phyloP scores from a whole-genome alignment of 2,113 vertebrate species.

The Triplophysa tibetana region DNA sequence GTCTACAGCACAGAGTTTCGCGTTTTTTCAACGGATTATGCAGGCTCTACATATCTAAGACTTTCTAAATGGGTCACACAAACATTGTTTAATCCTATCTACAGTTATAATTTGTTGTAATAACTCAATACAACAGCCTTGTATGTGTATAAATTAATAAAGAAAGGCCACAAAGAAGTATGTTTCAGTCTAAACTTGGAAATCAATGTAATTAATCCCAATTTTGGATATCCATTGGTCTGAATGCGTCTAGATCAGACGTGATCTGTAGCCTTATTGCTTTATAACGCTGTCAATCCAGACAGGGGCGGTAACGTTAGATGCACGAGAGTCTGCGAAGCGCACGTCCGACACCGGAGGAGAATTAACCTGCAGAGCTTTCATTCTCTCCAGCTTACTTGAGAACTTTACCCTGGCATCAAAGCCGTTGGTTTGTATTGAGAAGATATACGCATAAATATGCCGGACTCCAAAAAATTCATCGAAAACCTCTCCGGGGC shows the following conservation, averaged over 20 bases:
- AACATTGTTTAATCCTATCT: too few species aligned
- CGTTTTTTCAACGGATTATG: not conserved
- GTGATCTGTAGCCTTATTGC: constrained; percentile 38
- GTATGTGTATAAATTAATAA: not conserved
- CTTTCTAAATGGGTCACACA: too few species aligned
- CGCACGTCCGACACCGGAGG: constrained; percentile 14
- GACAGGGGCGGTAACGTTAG: not conserved
- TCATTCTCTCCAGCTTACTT: constrained; percentile 4
- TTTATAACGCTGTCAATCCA: constrained; percentile 25
- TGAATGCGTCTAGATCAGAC: constrained; percentile 21
- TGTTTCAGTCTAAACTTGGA: not conserved
- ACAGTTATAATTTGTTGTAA: too few species aligned
- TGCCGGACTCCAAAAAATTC: constrained; percentile 75
- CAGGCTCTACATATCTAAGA: too few species aligned
- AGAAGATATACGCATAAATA: not conserved
- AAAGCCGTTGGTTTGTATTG: not conserved
- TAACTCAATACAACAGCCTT: not conserved
- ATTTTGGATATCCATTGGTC: constrained; percentile 1
- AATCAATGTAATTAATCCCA: not conserved
- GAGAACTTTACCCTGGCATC: not conserved
- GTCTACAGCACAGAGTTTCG: too few species aligned
- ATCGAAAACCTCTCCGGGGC: constrained; percentile 87
- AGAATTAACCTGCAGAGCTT: constrained; percentile 5
- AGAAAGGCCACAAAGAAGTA: too few species aligned
- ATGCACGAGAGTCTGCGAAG: not conserved